Evolutionary conservation across 2,113 vertebrate species (phyloP), one percentile per base, ranked within the genome.

Genomic region (Bothrops jararaca): DNA sequence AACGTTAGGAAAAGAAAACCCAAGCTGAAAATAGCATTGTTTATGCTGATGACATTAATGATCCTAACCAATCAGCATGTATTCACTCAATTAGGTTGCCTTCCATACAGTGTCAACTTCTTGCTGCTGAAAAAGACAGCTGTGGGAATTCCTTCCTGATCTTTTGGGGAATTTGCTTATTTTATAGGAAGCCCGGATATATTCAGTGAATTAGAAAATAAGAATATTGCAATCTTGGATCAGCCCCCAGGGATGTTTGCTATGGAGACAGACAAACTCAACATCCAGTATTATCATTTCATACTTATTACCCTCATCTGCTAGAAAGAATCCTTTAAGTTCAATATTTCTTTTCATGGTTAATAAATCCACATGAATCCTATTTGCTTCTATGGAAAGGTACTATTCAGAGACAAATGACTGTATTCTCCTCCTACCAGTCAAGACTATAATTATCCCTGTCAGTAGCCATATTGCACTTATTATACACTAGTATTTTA

Each of bases 401-500:
- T 53, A 88, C 34, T 54, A 74, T 52, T 92, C 48, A 54, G n/a
- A 42, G n/a, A 15, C 48, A 89, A 92, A 45, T 92, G 29, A 42
- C 53, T 42, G 23, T 89, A 42, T 80, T 89, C 58, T 85, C 54
- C 39, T 58, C 53, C n/a, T 89, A 88, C 20, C n/a, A 87, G 57
- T 88, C 56, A 88, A 29, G 86, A 22, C 57, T 69, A 23, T 60
- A 85, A 90, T 92, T 60, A 90, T 58, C 23, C 42, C 34, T 90
- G 42, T 92, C 42, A 92, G 85, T 85, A 92, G 74, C 39, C 74
- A 89, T 86, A 90, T 92, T 90, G 69, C 23, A 52, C 42, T 85
- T n/a, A 85, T 90, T 90, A 92, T 85, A 52, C 20, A 50, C 34
- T 85, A 89, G 56, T 92, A 92, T 92, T 92, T 92, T 92, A 42